phyloP scores from a whole-genome alignment of 2,113 vertebrate genomes.

The Dermatemys mawii region DNA sequence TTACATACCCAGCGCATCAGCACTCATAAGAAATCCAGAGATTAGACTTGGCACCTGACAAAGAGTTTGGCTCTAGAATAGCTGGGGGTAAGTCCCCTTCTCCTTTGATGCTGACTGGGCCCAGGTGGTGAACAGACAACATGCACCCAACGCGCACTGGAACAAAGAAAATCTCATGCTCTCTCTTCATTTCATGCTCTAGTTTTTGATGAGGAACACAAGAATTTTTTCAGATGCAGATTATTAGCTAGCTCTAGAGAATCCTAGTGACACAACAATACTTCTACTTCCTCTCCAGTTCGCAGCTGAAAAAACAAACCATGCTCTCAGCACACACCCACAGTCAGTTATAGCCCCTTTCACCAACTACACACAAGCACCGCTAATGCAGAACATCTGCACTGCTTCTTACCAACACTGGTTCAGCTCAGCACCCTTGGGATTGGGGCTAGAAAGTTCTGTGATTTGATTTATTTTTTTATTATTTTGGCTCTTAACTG shows the following conservation, averaged over 20 bases:
- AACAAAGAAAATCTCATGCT: background rate
- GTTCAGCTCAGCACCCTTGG: background rate
- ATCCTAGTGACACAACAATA: background rate
- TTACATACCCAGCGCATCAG: background rate
- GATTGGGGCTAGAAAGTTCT: background rate
- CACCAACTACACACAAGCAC: background rate
- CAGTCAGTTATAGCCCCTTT: background rate
- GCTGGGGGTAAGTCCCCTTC: background rate
- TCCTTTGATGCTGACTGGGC: background rate
- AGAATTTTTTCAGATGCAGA: background rate
- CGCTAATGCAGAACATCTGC: background rate
- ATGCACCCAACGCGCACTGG: background rate
- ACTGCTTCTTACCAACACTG: background rate
- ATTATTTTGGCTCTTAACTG: too few species aligned
- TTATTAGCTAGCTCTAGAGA: background rate
- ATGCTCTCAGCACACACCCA: background rate
- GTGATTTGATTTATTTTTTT: too few species aligned
- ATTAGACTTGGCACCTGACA: background rate
- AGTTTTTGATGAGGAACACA: background rate
- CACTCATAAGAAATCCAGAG: rapidly evolving
- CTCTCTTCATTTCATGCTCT: background rate
- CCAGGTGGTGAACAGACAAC: background rate
- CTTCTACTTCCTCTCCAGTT: background rate
- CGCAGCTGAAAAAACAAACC: too few species aligned
- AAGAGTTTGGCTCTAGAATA: background rate